Evolutionary conservation across 2,888 invertebrate species (phyloP).

Genomic region (Stenoptilia bipunctidactyla): DNA sequence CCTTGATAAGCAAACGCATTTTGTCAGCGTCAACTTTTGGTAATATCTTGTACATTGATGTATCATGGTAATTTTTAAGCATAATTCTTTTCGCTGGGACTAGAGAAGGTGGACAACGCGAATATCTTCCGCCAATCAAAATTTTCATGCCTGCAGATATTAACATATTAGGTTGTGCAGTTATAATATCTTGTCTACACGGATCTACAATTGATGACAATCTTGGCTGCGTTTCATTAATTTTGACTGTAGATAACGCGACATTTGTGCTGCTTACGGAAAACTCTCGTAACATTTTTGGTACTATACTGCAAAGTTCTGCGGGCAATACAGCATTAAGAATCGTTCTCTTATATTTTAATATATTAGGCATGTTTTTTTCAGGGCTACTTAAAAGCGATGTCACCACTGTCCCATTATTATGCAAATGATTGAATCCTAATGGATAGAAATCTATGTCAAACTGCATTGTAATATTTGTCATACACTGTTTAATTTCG

Average conservation of each 20-base stretch:
- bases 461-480: conserved; percentile 44
- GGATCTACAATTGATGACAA: neutral
- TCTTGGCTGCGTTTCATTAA: neutral
- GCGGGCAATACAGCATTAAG: conserved; percentile 47
- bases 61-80: too few species aligned
- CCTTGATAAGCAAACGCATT: too few species aligned
- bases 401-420: conserved; percentile 23
- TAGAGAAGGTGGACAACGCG: too few species aligned
- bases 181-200: neutral
- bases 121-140: too few species aligned
- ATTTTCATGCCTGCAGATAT: too few species aligned
- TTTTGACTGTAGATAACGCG: neutral
- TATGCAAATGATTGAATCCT: conserved; percentile 20
- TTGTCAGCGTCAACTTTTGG: too few species aligned
- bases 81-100: too few species aligned
- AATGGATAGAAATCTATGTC: conserved; percentile 22
- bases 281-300: conserved; percentile 35
- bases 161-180: too few species aligned
- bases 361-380: conserved; percentile 31
- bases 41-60: too few species aligned
- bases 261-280: too few species aligned
- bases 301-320: conserved; percentile 47
- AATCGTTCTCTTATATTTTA: conserved; percentile 43
- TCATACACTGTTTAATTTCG: conserved; percentile 38
- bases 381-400: conserved; percentile 26